Evolutionary conservation across 2,888 invertebrate species (phyloP), one percentile per base, ranked within the genome.

Genomic region (Drosophila quinaria): DNA sequence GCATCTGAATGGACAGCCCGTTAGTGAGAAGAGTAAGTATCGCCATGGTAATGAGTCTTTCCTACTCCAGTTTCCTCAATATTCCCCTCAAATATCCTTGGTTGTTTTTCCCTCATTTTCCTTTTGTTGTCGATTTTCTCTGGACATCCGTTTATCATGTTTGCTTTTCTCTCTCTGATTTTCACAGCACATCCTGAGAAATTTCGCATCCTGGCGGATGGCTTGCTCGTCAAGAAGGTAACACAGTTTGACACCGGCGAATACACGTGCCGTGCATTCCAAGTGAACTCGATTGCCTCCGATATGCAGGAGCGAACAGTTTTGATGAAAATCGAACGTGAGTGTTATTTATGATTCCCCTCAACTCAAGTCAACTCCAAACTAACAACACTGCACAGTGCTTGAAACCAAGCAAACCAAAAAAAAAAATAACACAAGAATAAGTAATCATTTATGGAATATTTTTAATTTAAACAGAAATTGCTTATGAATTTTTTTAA

Each of bases 261-360:
- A 79, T 95, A 94, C 91, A 93, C 93, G 78, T 95, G 95, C 90
- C 93, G 93, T 82, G 95, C 94, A 54, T 93, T 93, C 81, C 94
- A 94, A 91, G 92, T 93, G 66, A 93, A 93, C 70, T 90, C 92
- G 64, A 93, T 92, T 78, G 93, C 93, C 70, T 94, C 94, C 75
- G 94, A 93, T 82, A 93, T 94, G 76, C 92, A 93, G 82, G 94
- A 94, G 81, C 93, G 93, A 81, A 93, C 93, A 79, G 94, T 95
- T 87, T 93, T 93, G 84, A 93, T 95, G 82, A 93, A 93, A 91
- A 94, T 95, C 80, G 93, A 94, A 93, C 94, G 95, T 95, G 93
- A 94, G 94, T 94, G 89, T 80, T 74, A 82, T 85, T 81, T 78
- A 82, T 81, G 85, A 89, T 80, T 85, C 73, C 54, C 17, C 39